Evolutionary conservation across 2,888 invertebrate species (phyloP), one percentile per base, ranked within the genome.

Genomic region (Panorpa germanica): DNA sequence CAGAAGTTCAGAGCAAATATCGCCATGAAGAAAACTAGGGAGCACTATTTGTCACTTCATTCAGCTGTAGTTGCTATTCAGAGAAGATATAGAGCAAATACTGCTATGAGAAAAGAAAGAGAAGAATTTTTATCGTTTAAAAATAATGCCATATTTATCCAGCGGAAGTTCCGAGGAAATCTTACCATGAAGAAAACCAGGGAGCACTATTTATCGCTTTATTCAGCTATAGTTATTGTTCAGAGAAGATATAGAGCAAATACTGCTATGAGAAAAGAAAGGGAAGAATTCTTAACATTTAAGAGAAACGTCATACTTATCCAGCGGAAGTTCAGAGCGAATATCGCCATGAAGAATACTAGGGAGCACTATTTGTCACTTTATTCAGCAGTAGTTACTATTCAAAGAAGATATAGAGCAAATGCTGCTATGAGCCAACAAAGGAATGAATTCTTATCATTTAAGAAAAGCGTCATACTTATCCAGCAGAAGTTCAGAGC

Each of bases 1-100:
- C 48, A 37, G 31, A 38, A 52, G 32, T 65, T 61, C 57, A 50
- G 50, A 41, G 55, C 55, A 3, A 55, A 50, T 38, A 38, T 52
- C 11, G 27, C 49, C 9, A 57, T 55, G 39, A 50, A 55, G 37
- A 37, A 15, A 3, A 17, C 18, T n/a, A 36, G 42, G 23, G 22
- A 32, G 2, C 5, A 21, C 6, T 48, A 40, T 28, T 1, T 38
- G 3, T 10, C 38, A 6, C 29, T 41, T 5, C 39, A 41, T 18
- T 21, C 32, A 8, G 39, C 40, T 9, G 37, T 35, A 3, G 22
- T 35, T 6, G 15, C 11, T 10, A 36, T 39, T 16, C 38, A 39
- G 25, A 33, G 24, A 6, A 29, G 29, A 13, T 35, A 34, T 20
- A 25, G 36, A 22, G 33, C 32, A 11, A 20, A 14, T 11, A 8